These are phyloP conservation scores for Trachelus troglodyta DNA, from an alignment of 2,888 invertebrate species.

Conservation along the genomic window DNA sequence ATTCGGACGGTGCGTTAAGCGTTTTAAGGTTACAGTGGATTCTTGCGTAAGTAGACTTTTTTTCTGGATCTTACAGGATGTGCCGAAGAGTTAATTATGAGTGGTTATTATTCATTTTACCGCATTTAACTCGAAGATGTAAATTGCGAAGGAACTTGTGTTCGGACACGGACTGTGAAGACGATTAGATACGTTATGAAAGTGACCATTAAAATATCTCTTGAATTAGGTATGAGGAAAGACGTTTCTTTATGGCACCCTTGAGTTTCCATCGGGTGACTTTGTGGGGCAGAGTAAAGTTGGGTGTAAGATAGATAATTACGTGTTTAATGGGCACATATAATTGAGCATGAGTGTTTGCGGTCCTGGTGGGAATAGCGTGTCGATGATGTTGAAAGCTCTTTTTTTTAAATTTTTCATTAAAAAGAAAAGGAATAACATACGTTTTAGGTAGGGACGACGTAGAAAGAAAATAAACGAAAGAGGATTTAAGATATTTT, in stretches of 20 bases:
- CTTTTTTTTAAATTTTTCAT: not conserved
- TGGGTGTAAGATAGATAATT: not conserved
- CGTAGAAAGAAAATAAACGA: not conserved
- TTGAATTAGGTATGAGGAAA: not conserved
- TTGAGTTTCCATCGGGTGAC: not conserved
- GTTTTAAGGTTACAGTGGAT: not conserved
- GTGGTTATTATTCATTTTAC: not conserved
- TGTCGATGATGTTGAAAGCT: not conserved
- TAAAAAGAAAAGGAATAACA: not conserved
- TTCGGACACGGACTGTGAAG: not conserved
- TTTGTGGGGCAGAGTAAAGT: not conserved
- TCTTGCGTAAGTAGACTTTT: not conserved
- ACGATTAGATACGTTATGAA: not conserved
- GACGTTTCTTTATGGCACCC: not conserved
- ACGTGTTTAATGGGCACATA: not conserved
- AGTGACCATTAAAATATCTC: not conserved
- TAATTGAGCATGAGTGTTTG: not conserved
- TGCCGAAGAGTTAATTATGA: not conserved
- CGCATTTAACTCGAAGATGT: not conserved
- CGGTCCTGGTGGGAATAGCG: not conserved
- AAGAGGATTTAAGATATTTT: not conserved
- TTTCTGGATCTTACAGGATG: not conserved
- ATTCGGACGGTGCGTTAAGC: not conserved
- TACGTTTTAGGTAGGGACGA: not conserved
- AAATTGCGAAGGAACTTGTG: not conserved